Evolutionary conservation across 64 coral and sea anemone genomes (phyloP).

Genomic region (Porites lutea): DNA sequence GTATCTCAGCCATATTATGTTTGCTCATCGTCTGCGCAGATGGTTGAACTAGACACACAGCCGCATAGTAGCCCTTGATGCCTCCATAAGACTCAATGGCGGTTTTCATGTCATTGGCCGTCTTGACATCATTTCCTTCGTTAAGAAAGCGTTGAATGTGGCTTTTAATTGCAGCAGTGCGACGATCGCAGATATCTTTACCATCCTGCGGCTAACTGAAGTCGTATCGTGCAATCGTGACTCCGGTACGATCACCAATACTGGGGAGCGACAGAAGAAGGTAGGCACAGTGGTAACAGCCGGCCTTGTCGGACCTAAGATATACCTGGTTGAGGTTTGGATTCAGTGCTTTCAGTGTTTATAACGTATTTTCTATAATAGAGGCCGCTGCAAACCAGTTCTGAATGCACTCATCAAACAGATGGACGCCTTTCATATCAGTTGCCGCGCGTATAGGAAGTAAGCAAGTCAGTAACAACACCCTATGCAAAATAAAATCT

Average conservation of each 20-base stretch:
- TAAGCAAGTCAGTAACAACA: no score
- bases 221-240: conserved; percentile 28
- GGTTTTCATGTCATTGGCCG: no score
- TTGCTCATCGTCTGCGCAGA: no score
- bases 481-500: no score
- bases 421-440: no score
- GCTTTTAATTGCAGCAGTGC: conserved; percentile 21
- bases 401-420: no score
- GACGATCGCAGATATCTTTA: conserved; percentile 36
- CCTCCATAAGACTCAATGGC: conserved; percentile 34
- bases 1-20: no score
- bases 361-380: conserved; percentile 52
- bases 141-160: conserved; percentile 31
- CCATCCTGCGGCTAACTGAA: conserved; percentile 34
- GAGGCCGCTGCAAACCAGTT: conserved; percentile 63
- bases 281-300: conserved; percentile 46
- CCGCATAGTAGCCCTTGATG: no score
- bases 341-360: conserved; percentile 23
- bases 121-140: conserved; percentile 24
- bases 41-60: no score
- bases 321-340: conserved; percentile 56
- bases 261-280: conserved; percentile 51
- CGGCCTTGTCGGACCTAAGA: conserved; percentile 54
- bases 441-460: no score
- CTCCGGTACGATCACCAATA: conserved; percentile 28